Evolutionary conservation across 2,888 invertebrate species (phyloP).

Genomic region (Lumbricus terrestris): DNA sequence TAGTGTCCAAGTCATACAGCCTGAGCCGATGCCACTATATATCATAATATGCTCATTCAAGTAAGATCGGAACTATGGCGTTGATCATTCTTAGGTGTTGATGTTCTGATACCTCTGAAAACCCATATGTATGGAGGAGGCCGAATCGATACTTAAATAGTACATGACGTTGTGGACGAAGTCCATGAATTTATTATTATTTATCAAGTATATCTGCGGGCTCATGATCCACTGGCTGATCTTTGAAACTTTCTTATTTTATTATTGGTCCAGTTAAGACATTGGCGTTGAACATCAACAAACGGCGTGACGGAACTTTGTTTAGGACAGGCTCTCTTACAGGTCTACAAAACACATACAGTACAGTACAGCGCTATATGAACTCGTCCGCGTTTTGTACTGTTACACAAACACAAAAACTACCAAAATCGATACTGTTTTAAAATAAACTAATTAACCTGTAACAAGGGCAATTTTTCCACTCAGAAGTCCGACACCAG

Average conservation of each 20-base stretch:
- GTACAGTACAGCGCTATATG: background rate
- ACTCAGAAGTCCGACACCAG: slow-evolving; percentile 12
- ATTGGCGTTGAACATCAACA: background rate
- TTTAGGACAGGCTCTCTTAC: background rate
- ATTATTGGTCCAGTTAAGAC: background rate
- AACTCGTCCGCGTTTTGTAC: background rate
- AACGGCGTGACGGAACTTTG: background rate
- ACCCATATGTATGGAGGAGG: too few species aligned
- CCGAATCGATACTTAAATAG: too few species aligned
- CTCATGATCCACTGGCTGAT: background rate
- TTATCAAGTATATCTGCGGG: background rate
- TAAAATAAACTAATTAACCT: slow-evolving; percentile 15
- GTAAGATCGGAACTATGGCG: too few species aligned
- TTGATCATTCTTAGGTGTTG: too few species aligned
- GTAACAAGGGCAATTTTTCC: slow-evolving; percentile 22
- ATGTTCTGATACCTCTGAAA: too few species aligned
- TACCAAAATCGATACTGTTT: background rate
- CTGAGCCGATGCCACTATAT: too few species aligned
- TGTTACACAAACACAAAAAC: background rate
- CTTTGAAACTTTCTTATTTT: background rate
- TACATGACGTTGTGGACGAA: too few species aligned
- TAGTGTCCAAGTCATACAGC: too few species aligned
- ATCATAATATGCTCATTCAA: too few species aligned
- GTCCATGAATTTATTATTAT: too few species aligned
- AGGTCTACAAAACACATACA: background rate